Evolutionary conservation across 2,888 invertebrate genomes (phyloP), one percentile per base, ranked within the genome.

Genomic region (Cyclophora albipunctata): DNA sequence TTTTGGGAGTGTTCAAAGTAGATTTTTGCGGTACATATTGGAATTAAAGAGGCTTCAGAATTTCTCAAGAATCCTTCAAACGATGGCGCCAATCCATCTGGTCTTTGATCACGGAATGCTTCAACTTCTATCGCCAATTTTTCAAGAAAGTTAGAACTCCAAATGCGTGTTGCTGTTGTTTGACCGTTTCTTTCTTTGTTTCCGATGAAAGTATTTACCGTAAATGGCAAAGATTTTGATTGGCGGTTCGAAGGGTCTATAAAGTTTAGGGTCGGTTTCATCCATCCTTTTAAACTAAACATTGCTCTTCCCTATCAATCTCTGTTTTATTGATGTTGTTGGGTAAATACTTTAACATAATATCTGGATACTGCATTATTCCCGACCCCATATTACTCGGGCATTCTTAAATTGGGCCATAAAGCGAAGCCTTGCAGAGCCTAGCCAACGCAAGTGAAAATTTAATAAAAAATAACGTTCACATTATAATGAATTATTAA

Each of bases 361-460:
- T 40, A 40, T 41, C 34, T 4, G 48, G 48, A 63, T 66, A 73
- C 69, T 76, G 71, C 75, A 78, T 80, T 78, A 79, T 79, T 37
- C 78, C 75, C 69, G 67, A 66, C 63, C 62, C 63, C 71, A 73
- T 76, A 77, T 78, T 81, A 81, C 75, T 75, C 75, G 69, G 79
- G 75, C 75, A 77, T 78, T 80, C 81, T 81, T 83, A 80, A 71
- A 84, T 79, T 81, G 79, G 71, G 72, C 73, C 70, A 82, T 86
- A 84, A 85, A 83, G 64, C 69, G 76, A 71, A 78, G 76, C 73
- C 73, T 74, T 67, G 66, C 70, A 69, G 71, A 71, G 76, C 74
- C 73, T 71, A 75, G 70, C 71, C 70, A 73, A 66, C 70, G 73
- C 65, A 68, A 73, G 65, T 71, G 70, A 66, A 75, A 83, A 78